These are phyloP conservation scores for Antheraea pernyi DNA, from an alignment of 1,140 invertebrate species.

Conservation along the genomic window DNA sequence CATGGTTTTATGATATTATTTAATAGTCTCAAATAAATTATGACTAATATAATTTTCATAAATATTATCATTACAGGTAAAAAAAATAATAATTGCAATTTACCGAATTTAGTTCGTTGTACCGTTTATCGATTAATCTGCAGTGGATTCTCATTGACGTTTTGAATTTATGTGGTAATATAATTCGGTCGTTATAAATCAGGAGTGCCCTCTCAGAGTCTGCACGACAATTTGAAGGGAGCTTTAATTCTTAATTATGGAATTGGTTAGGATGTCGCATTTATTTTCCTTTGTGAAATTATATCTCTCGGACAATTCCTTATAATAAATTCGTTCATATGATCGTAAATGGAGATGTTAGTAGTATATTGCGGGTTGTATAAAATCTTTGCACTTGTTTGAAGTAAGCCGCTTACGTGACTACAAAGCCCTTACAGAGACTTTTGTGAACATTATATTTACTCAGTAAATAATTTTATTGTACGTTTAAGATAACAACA, in stretches of 20 bases:
- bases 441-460: background rate
- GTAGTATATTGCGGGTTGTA: constrained; percentile 24
- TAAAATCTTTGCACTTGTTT: constrained; percentile 23
- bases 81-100: background rate
- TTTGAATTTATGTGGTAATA: constrained; percentile 54
- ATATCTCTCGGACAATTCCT: constrained; percentile 30
- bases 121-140: constrained; percentile 46
- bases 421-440: constrained; percentile 4
- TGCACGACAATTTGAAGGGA: constrained; percentile 51
- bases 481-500: background rate
- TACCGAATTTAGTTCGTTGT: constrained; percentile 3
- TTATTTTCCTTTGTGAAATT: constrained; percentile 60
- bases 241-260: constrained; percentile 70
- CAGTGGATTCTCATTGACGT: constrained; percentile 37
- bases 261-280: constrained; percentile 47
- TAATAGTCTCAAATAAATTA: background rate
- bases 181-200: constrained; percentile 58
- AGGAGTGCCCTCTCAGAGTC: constrained; percentile 34
- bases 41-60: background rate
- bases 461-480: background rate
- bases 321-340: constrained; percentile 55
- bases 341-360: constrained; percentile 58
- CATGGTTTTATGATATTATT: too few species aligned
- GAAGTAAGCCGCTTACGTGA: constrained; percentile 16
- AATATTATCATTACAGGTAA: background rate